These are phyloP conservation scores for Entelurus aequoreus DNA, from an alignment of 2,113 vertebrate species.

Conservation along the genomic window DNA sequence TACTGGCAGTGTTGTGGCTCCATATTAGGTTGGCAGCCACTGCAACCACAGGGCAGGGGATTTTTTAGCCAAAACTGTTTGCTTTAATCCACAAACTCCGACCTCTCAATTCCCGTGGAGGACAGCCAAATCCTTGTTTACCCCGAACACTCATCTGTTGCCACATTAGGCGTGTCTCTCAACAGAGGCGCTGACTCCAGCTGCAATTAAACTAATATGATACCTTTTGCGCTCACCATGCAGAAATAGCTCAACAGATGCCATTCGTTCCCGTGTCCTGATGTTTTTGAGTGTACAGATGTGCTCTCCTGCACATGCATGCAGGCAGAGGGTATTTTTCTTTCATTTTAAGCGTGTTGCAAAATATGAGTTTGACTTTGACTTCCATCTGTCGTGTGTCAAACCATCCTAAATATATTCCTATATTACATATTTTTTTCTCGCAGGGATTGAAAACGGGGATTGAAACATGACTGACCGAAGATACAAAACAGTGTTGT, in stretches of 20 bases:
- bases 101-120: conserved; percentile 54
- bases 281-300: conserved; percentile 36
- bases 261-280: conserved; percentile 17
- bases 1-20: conserved; percentile 17
- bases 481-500: no score
- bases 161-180: conserved; percentile 53
- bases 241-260: conserved; percentile 57
- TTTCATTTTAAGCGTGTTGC: no score
- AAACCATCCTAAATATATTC: no score
- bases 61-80: conserved; percentile 44
- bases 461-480: no score
- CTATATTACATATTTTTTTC: no score
- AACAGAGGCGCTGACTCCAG: conserved; percentile 42
- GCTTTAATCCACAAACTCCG: conserved; percentile 55
- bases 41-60: conserved; percentile 29
- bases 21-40: conserved; percentile 33
- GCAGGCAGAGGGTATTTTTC: background rate
- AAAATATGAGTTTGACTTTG: no score
- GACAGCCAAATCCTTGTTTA: conserved; percentile 61
- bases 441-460: no score
- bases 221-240: conserved; percentile 53
- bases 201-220: conserved; percentile 62
- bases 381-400: no score
- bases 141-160: conserved; percentile 57
- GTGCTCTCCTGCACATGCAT: conserved; percentile 2